phyloP scores from a whole-genome alignment of 1,140 invertebrate species.

The Laupala kohalensis region DNA sequence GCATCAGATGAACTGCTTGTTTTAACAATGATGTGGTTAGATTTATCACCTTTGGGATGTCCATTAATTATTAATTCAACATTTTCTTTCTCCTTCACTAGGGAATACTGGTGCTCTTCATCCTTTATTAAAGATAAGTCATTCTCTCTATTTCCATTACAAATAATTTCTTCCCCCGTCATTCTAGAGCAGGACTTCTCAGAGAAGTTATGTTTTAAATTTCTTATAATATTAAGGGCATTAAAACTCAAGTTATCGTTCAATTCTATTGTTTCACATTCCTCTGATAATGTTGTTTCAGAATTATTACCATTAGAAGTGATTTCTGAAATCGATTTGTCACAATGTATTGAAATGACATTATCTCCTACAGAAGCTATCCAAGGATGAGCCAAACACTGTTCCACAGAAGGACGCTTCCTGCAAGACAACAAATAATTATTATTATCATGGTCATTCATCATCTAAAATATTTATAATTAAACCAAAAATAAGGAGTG shows the following conservation, averaged over 20 bases:
- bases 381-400: constrained; percentile 52
- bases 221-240: background rate
- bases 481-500: background rate
- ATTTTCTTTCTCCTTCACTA: background rate
- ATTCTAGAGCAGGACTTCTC: background rate
- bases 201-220: background rate
- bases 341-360: too few species aligned
- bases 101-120: background rate
- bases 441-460: background rate
- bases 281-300: too few species aligned
- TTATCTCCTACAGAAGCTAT: constrained; percentile 21
- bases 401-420: constrained; percentile 41
- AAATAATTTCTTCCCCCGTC: background rate
- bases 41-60: background rate
- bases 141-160: background rate
- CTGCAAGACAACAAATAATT: constrained; percentile 31
- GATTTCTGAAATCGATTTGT: too few species aligned
- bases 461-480: background rate
- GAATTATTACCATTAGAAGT: too few species aligned
- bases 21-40: background rate
- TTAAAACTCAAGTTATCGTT: background rate
- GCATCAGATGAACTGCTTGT: background rate
- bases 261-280: background rate
- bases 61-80: background rate
- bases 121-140: background rate